A percentile compares a stretch with the other conserved stretches of the same genome.
Conservation (phyloP, 2,797 vertebrate genomes). For the Halcyon chelicuti region DNA sequence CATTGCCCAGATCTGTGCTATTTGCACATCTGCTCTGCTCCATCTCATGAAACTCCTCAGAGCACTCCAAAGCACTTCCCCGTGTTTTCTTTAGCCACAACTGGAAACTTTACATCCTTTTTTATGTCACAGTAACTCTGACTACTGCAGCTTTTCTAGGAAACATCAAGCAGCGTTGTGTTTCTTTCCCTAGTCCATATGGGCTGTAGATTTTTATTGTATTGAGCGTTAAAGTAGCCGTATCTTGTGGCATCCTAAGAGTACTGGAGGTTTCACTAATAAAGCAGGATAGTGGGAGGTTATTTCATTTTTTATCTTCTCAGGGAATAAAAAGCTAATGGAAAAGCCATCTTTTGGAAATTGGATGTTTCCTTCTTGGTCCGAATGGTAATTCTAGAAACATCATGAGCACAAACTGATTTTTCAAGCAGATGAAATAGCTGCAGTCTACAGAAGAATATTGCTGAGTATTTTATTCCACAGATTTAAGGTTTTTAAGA, state of each 20-base stretch:
- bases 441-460: background rate
- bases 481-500: background rate
- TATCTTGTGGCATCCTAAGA: background rate
- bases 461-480: slow-evolving; percentile 6
- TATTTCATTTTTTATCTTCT: background rate
- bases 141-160: background rate
- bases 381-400: background rate
- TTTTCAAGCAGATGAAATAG: background rate
- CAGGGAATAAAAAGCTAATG: background rate
- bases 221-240: background rate
- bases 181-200: background rate
- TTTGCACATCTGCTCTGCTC: background rate
- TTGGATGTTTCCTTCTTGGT: background rate
- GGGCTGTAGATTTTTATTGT: background rate
- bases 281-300: background rate
- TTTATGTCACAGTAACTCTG: background rate
- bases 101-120: background rate
- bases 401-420: background rate
- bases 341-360: slow-evolving; percentile 8
- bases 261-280: background rate
- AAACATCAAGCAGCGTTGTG: background rate
- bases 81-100: background rate
- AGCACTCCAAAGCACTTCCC: background rate
- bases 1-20: background rate
- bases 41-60: background rate